Evolutionary conservation across 1,140 invertebrate genomes (phyloP).

Genomic region (Cataglyphis hispanica): DNA sequence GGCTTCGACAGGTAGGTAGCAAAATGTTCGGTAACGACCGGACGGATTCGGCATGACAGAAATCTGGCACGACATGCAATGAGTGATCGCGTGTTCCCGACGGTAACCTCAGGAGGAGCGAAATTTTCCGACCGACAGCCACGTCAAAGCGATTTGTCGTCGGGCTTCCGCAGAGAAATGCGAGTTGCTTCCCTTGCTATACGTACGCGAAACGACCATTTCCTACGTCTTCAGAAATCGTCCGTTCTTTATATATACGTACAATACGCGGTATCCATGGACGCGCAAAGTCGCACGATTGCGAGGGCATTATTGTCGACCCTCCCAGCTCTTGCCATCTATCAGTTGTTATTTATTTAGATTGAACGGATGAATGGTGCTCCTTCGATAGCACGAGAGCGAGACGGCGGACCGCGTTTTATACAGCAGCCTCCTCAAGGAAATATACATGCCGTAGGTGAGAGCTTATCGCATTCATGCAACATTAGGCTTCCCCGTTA

Average conservation of each 20-base stretch:
- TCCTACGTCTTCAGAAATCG: conserved; percentile 71
- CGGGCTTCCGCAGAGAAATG: conserved; percentile 77
- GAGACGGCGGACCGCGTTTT: neutral
- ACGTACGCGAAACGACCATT: conserved; percentile 71
- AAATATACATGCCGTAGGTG: conserved; percentile 74
- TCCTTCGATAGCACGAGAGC: conserved; percentile 69
- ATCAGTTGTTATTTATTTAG: conserved; percentile 83
- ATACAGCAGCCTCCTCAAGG: conserved; percentile 30
- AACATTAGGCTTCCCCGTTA: conserved; percentile 85
- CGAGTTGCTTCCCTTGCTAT: conserved; percentile 63
- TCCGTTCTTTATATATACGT: conserved; percentile 18
- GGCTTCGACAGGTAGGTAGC: neutral
- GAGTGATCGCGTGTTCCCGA: conserved; percentile 72
- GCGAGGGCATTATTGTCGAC: conserved; percentile 17
- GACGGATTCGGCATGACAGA: conserved; percentile 69
- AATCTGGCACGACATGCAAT: conserved; percentile 72
- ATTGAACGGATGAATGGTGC: conserved; percentile 74
- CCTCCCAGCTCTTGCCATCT: conserved; percentile 1
- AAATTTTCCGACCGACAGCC: conserved; percentile 83
- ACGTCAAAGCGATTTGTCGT: conserved; percentile 84
- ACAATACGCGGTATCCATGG: neutral
- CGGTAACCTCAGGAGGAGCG: conserved; percentile 73
- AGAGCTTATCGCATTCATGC: conserved; percentile 85
- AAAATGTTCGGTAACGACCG: conserved; percentile 35
- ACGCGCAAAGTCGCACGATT: conserved; percentile 19